Percentiles rank a stretch among this genome's conserved stretches.
phyloP scores from a whole-genome alignment of 2,797 vertebrate genomes.

The Betta splendens region DNA sequence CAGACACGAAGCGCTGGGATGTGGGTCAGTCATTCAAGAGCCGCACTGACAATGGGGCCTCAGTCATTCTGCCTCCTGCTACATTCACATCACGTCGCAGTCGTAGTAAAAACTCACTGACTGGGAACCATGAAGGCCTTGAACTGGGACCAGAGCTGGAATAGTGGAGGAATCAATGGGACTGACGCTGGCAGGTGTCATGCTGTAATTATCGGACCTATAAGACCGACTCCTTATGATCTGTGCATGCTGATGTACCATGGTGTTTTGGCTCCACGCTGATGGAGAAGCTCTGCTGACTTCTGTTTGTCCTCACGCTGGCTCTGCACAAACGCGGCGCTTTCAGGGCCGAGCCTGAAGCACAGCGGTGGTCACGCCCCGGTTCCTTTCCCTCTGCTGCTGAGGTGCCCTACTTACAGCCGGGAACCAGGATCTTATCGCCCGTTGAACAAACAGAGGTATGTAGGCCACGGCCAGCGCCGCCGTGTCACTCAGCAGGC shows the following conservation, averaged over 20 bases:
- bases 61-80: too few relatives aligned
- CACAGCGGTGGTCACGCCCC: too few relatives aligned
- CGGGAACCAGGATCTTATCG: constrained; percentile 29
- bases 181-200: constrained; percentile 58
- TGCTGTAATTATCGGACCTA: too few relatives aligned
- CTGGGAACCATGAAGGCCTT: background rate
- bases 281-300: too few relatives aligned
- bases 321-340: too few relatives aligned
- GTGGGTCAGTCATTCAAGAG: constrained; percentile 25
- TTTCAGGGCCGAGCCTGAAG: too few relatives aligned
- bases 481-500: constrained; percentile 50
- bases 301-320: too few relatives aligned
- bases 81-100: background rate
- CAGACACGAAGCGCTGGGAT: constrained; percentile 23
- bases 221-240: too few relatives aligned
- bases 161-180: constrained; percentile 13
- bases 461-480: constrained; percentile 56
- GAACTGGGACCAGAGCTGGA: background rate
- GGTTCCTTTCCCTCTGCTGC: background rate
- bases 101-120: background rate
- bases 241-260: too few relatives aligned
- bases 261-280: too few relatives aligned
- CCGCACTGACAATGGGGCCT: too few relatives aligned
- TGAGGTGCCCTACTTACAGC: constrained; percentile 19
- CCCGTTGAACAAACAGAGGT: constrained; percentile 47